Percentiles rank a stretch among this genome's conserved stretches.
These are phyloP conservation scores for Nymphalis polychloros DNA, from an alignment of 2,888 invertebrate species.

Conservation along the genomic window DNA sequence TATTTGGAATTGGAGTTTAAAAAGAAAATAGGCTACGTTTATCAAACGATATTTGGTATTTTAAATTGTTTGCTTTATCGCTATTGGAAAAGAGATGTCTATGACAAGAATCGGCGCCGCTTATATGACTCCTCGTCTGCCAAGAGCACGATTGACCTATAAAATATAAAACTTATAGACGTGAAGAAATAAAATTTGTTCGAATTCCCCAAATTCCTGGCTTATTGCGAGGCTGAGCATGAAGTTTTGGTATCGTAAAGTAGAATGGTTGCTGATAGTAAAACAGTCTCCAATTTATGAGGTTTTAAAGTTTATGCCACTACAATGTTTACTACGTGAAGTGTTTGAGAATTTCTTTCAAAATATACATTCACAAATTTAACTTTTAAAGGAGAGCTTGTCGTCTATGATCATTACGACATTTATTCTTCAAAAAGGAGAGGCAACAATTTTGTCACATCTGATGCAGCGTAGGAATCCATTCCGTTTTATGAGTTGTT, in stretches of 20 bases:
- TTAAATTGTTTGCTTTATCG: conserved; percentile 28
- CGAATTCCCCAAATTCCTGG: conserved; percentile 12
- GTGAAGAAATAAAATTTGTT: conserved; percentile 34
- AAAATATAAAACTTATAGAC: conserved; percentile 37
- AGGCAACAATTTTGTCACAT: too few relatives aligned
- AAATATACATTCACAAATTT: conserved; percentile 6
- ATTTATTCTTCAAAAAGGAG: neutral
- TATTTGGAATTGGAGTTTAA: neutral
- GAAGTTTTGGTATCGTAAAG: conserved; percentile 18
- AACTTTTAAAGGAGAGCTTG: neutral
- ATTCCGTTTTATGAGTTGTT: neutral
- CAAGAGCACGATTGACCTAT: conserved; percentile 40
- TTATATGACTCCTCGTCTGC: conserved; percentile 36
- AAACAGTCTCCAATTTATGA: conserved; percentile 10
- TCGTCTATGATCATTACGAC: neutral
- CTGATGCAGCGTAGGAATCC: too few relatives aligned
- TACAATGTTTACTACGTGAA: conserved; percentile 11
- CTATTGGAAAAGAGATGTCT: conserved; percentile 33
- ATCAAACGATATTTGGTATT: conserved; percentile 19
- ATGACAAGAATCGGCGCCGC: conserved; percentile 37
- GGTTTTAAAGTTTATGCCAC: conserved; percentile 6
- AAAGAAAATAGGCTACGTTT: conserved; percentile 6
- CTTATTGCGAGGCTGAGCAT: conserved; percentile 18
- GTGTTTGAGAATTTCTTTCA: conserved; percentile 2
- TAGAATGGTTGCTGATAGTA: conserved; percentile 10